Evolutionary conservation across 2,888 invertebrate genomes (phyloP).

Genomic region (Polylopha cassiicola): DNA sequence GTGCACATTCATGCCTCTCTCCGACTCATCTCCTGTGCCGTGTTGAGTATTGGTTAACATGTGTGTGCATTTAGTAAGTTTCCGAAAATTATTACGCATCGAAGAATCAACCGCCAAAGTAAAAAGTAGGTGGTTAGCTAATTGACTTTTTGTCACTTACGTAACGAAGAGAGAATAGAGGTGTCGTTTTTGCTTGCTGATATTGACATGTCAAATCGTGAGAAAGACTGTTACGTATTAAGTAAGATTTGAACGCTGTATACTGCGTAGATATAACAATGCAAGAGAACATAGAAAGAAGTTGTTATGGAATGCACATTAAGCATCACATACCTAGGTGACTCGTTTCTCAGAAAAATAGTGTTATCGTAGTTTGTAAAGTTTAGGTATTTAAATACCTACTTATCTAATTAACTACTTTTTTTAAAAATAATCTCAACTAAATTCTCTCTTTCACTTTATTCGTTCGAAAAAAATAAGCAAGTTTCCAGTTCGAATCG

Average conservation of each 20-base stretch:
- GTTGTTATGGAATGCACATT: too few relatives aligned
- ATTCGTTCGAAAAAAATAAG: too few relatives aligned
- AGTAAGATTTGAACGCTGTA: too few relatives aligned
- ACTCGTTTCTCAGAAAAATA: too few relatives aligned
- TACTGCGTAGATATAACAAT: slow-evolving; percentile 11
- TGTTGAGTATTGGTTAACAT: slow-evolving; percentile 11
- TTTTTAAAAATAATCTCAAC: too few relatives aligned
- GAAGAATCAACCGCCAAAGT: slow-evolving; percentile 38
- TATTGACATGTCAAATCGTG: slow-evolving; percentile 17
- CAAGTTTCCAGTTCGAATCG: too few relatives aligned
- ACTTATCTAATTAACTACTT: too few relatives aligned
- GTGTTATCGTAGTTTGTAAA: too few relatives aligned
- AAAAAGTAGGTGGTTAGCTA: slow-evolving; percentile 24
- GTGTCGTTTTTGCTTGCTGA: slow-evolving; percentile 14
- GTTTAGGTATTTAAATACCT: too few relatives aligned
- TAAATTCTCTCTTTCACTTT: too few relatives aligned
- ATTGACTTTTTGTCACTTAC: slow-evolving; percentile 30
- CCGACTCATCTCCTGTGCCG: slow-evolving; percentile 25
- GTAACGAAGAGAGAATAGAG: slow-evolving; percentile 41
- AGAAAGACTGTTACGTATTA: slow-evolving; percentile 8
- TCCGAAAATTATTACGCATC: slow-evolving; percentile 31
- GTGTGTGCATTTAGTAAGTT: slow-evolving; percentile 9
- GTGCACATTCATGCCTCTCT: slow-evolving; percentile 43
- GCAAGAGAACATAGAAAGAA: slow-evolving; percentile 8
- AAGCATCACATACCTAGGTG: too few relatives aligned